phyloP scores from a whole-genome alignment of 2,113 vertebrate species.

The Pitta sordida region DNA sequence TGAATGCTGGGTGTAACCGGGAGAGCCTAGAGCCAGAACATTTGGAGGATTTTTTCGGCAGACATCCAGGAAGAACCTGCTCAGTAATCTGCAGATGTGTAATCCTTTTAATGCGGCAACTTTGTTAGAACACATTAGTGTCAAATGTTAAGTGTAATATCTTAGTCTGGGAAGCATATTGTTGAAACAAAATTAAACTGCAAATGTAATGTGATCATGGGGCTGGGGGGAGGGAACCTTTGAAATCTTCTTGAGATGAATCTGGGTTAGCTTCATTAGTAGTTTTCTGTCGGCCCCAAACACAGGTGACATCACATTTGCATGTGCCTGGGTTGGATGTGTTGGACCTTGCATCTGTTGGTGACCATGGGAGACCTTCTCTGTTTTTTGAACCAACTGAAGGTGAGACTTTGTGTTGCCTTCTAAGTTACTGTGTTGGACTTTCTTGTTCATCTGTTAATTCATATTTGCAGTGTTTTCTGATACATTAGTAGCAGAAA shows the following conservation, averaged over 20 bases:
- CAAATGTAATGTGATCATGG: neutral
- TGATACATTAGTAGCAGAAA: neutral
- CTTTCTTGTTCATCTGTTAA: neutral
- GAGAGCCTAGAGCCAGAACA: neutral
- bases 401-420: neutral
- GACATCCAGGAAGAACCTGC: slow-evolving; percentile 31
- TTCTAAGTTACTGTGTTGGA: neutral
- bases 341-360: neutral
- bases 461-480: neutral
- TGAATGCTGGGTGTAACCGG: neutral
- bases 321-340: neutral
- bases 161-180: neutral
- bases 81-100: slow-evolving; percentile 36
- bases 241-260: neutral
- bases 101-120: slow-evolving; percentile 25
- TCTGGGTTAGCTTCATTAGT: neutral
- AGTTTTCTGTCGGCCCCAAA: neutral
- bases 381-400: neutral
- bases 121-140: slow-evolving; percentile 46
- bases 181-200: neutral
- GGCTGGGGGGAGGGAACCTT: neutral
- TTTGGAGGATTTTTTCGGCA: neutral
- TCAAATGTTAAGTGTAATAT: slow-evolving; percentile 43
- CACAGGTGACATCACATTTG: neutral
- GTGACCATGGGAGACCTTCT: neutral